Conservation (phyloP, 2,888 invertebrate species). For the Pristionchus fissidentatus region DNA sequence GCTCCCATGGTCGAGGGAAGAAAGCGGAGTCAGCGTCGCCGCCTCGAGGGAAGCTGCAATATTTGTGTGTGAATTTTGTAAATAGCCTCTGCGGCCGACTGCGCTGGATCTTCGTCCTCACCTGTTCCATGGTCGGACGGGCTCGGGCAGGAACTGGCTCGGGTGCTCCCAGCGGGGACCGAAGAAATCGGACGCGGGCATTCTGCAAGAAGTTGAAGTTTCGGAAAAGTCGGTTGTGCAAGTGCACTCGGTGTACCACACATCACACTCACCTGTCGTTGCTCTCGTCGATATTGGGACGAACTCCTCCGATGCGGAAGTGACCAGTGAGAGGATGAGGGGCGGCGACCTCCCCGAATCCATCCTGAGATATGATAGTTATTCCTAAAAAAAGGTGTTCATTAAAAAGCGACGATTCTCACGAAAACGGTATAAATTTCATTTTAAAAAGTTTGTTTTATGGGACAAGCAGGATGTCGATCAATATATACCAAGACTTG, state of each 20-base stretch:
- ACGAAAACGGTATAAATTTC: too few species aligned
- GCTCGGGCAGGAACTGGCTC: constrained; percentile 37
- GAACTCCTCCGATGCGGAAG: not conserved
- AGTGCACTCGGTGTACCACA: not conserved
- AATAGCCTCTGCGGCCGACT: not conserved
- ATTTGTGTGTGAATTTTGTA: not conserved
- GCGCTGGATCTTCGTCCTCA: not conserved
- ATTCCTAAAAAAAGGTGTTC: not conserved
- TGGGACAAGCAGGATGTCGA: too few species aligned
- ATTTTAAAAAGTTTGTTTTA: too few species aligned
- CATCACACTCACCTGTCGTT: not conserved
- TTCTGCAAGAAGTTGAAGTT: not conserved
- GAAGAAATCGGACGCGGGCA: constrained; percentile 47
- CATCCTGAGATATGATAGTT: constrained; percentile 14
- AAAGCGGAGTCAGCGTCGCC: constrained; percentile 33
- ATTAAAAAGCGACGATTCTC: not conserved
- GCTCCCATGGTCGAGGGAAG: constrained; percentile 47
- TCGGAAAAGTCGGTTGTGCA: constrained; percentile 13
- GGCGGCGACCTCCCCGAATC: constrained; percentile 42
- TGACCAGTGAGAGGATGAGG: constrained; percentile 42
- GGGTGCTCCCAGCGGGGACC: constrained; percentile 46
- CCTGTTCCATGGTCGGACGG: constrained; percentile 40
- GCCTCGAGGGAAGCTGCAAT: not conserved
- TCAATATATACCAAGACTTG: too few species aligned
- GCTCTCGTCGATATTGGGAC: not conserved